phyloP scores from a whole-genome alignment of 1,140 invertebrate species.

The Drosophila funebris region DNA sequence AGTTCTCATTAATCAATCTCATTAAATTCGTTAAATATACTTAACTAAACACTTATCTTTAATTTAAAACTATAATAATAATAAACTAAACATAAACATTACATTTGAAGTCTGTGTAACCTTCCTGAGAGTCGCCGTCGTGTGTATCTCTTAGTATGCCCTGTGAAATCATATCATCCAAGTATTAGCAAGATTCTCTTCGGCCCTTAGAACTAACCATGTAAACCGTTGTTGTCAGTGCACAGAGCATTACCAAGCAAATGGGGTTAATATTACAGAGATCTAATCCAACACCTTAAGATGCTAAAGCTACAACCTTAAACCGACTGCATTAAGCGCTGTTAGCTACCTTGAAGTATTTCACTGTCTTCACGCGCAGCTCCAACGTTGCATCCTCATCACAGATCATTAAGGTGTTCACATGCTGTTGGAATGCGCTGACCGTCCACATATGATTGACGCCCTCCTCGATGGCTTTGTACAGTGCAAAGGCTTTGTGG shows the following conservation, averaged over 20 bases:
- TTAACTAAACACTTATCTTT: too few relatives aligned
- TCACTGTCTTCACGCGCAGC: constrained; percentile 98
- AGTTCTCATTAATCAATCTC: too few relatives aligned
- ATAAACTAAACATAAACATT: constrained; percentile 37
- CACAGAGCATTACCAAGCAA: neutral
- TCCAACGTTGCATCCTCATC: constrained; percentile 99
- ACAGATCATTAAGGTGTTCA: constrained; percentile 95
- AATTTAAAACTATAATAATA: neutral
- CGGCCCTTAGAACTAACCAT: constrained; percentile 2
- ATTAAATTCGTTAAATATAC: too few relatives aligned
- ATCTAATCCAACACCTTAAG: constrained; percentile 22
- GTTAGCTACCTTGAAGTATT: constrained; percentile 96
- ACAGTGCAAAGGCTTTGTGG: constrained; percentile 98
- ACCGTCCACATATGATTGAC: constrained; percentile 99
- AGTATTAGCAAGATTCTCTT: constrained; percentile 33
- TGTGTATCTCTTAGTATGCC: constrained; percentile 66
- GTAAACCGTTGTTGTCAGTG: neutral
- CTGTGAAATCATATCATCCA: constrained; percentile 48
- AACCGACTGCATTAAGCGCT: neutral
- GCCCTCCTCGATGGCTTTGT: constrained; percentile 96
- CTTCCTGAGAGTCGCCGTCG: constrained; percentile 43
- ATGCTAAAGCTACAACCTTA: neutral
- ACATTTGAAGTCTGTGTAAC: constrained; percentile 46
- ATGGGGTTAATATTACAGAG: constrained; percentile 1
- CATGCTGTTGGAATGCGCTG: constrained; percentile 98